These are phyloP conservation scores for Elaphurus davidianus DNA, from an alignment of 2,113 vertebrate species.

Conservation along the genomic window DNA sequence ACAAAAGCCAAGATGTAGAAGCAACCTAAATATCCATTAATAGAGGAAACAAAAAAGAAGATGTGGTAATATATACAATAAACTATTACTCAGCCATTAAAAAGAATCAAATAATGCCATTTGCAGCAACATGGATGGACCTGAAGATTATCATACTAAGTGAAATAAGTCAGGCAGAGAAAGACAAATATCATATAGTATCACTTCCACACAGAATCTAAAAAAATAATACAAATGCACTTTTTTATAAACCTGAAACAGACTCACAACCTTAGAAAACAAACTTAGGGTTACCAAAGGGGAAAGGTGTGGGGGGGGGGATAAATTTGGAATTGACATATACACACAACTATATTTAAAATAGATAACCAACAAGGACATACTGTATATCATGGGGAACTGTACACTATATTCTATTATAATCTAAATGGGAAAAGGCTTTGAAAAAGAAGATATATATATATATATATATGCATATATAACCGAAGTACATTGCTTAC, in stretches of 20 bases:
- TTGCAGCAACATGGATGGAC: not conserved
- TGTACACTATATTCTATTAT: not conserved
- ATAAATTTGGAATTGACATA: not conserved
- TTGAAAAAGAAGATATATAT: not conserved
- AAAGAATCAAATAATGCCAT: not conserved
- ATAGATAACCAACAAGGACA: not conserved
- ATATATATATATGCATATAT: not conserved
- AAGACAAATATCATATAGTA: not conserved
- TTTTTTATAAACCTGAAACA: not conserved
- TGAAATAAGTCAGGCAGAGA: not conserved
- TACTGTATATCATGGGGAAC: not conserved
- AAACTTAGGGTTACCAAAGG: not conserved
- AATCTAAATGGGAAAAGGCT: not conserved
- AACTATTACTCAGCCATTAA: not conserved
- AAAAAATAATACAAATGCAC: not conserved
- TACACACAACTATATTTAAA: not conserved
- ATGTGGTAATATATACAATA: not conserved
- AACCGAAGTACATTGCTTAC: not conserved
- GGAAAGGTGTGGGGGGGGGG: not conserved
- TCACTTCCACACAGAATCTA: not conserved
- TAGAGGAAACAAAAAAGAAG: not conserved
- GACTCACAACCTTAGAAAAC: not conserved
- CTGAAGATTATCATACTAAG: not conserved
- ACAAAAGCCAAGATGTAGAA: not conserved
- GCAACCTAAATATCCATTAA: not conserved